phyloP scores from a whole-genome alignment of 2,888 invertebrate species.

The Griposia aprilina region DNA sequence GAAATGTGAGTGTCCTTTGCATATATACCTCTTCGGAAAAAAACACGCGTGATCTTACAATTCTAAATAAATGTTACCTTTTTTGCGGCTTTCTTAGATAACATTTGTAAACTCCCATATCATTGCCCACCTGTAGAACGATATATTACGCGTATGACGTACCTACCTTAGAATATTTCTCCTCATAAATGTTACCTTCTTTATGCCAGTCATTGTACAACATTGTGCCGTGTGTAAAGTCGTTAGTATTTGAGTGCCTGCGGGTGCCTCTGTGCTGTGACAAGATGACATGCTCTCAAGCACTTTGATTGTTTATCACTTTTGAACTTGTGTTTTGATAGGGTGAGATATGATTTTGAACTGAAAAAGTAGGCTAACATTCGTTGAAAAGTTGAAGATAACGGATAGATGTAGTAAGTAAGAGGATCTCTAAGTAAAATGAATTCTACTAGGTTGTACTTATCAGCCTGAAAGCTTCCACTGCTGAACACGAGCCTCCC shows the following conservation, averaged over 20 bases:
- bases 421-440: no score
- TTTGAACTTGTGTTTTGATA: conserved; percentile 32
- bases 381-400: not conserved
- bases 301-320: conserved; percentile 26
- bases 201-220: conserved; percentile 42
- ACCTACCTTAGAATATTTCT: no score
- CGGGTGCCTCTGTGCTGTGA: conserved; percentile 37
- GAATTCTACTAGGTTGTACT: no score
- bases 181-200: conserved; percentile 27
- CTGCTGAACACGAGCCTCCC: no score
- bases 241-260: conserved; percentile 45
- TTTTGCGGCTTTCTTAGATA: not conserved
- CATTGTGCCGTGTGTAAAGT: conserved; percentile 7
- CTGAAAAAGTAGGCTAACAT: not conserved
- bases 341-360: not conserved
- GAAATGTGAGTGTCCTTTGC: not conserved
- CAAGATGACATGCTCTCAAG: conserved; percentile 42
- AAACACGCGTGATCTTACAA: not conserved
- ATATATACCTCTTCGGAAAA: not conserved
- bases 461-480: no score
- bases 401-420: no score
- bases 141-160: conserved; percentile 39
- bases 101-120: not conserved
- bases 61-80: not conserved
- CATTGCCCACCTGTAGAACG: conserved; percentile 41